Conservation (phyloP, 2,797 vertebrate species). For the Sebastes itinus region DNA sequence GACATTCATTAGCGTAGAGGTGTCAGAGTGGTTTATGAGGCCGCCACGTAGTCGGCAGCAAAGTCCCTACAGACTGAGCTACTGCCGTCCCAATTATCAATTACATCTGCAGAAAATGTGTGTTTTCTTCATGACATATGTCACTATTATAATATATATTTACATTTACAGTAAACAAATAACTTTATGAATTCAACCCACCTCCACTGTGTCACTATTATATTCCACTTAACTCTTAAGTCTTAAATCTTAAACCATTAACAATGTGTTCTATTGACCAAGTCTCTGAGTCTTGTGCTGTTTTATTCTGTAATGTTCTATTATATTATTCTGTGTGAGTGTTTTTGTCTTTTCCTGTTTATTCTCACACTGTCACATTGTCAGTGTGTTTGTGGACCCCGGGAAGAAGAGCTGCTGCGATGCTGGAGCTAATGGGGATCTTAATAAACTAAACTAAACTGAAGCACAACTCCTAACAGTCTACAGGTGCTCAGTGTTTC, state of each 20-base stretch:
- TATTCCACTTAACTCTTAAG: neutral
- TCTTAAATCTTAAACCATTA: too few species aligned
- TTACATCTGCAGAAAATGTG: neutral
- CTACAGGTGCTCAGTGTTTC: neutral
- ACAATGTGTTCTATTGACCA: too few species aligned
- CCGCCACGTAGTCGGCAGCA: neutral
- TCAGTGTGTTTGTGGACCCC: too few species aligned
- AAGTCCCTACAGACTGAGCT: neutral
- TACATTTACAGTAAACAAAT: neutral
- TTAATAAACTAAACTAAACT: too few species aligned
- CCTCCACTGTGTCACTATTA: neutral
- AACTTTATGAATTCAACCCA: neutral
- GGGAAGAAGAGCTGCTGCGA: too few species aligned
- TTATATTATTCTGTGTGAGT: too few species aligned
- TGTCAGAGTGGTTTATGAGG: neutral
- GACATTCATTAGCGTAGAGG: neutral
- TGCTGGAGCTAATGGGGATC: too few species aligned
- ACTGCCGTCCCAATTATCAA: neutral
- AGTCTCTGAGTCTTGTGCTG: too few species aligned
- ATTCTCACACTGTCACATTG: too few species aligned
- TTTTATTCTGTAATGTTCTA: too few species aligned
- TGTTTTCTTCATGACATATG: neutral
- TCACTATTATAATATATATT: neutral
- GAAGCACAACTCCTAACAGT: rapidly evolving
- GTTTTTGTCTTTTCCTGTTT: too few species aligned